Base-by-base conservation (phyloP, 1,140 invertebrate species). In the Nomia melanderi region DNA sequence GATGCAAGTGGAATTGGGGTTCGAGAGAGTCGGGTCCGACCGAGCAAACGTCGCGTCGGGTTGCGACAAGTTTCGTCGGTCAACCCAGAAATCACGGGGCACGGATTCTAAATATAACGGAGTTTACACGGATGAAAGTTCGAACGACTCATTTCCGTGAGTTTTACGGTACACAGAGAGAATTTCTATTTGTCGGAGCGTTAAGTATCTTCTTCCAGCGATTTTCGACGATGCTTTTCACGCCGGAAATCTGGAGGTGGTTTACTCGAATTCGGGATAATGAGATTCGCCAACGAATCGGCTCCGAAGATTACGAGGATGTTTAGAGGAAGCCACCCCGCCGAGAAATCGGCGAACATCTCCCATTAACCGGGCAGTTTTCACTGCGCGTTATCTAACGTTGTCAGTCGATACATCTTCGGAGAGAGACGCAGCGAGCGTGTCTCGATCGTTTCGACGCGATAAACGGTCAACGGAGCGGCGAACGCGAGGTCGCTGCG, bases 81-180 rank as follows among this genome's bases (percentile, higher is more conserved):
- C n/a, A 27, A n/a, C 11, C 3, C 11, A 69, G 54, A 59, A 69
- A 59, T 57, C 44, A 54, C 29, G 27, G 62, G 71, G 12, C 50
- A 56, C 9, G n/a, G n/a, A 12, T 25, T 29, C 9, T 56, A 56
- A 31, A 56, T 63, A 59, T 60, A 72, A 50, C 23, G 14, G n/a
- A 11, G 47, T 31, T 54, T 8, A n/a, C 50, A 1, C 9, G 31
- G 8, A 54, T n/a, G 53, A 59, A 27, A 50, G 33, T 76, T 76
- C 33, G 14, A 12, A 59, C 12, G 54, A 29, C 73, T 75, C 63
- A 27, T 47, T 50, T 59, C 20, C 39, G 29, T 17, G 23, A 7
- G 17, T 3, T 69, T 50, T 29, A 23, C 27, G 31, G 31, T 25
- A 76, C 69, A 69, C 17, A 69, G 73, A 67, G 73, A 67, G 31